Evolutionary conservation across 2,888 invertebrate species (phyloP), one percentile per base, ranked within the genome.

Genomic region (Nomada fabriciana): DNA sequence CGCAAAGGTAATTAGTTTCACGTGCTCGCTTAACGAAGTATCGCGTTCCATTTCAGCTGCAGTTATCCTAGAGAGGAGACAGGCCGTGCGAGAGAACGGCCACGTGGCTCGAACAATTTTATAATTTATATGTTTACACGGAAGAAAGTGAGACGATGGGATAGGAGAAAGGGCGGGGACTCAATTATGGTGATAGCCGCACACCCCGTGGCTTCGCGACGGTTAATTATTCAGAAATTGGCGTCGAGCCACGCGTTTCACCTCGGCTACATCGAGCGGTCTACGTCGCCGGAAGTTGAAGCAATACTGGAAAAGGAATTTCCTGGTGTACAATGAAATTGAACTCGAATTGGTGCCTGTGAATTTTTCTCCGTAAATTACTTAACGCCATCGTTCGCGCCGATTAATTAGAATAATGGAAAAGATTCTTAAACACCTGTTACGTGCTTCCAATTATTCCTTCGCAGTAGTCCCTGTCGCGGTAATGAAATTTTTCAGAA

Each of bases 381-480:
- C 86, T 81, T 74, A 74, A 71, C 73, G 68, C 74, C 60, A 50
- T 52, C 68, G 74, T 74, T 75, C 59, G 43, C 68, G 11, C 52
- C 75, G 60, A 76, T 87, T 87, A 86, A 86, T 87, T 87, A 84
- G 61, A 84, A 82, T 84, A 82, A 81, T 84, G 75, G 69, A 76
- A 78, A 82, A 86, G 84, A 79, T 87, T 86, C 29, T 25, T 23
- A 52, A 86, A 64, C 87, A 85, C 85, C 86, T 86, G 85, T 86
- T 87, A 86, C 86, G 74, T 82, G 82, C 79, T 87, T 87, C 76
- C 87, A 84, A 84, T 82, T 78, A 79, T 63, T 84, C 63, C 85
- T 75, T 72, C 42, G 52, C 18, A 20, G 61, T 76, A 67, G 43
- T 13, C 20, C 20, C 13, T 11, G n/a, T n/a, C 10, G n/a, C 42